Percentiles rank a stretch among this genome's conserved stretches.
Conservation (phyloP, 2,888 invertebrate genomes). For the Lepidocyrtinus sp. region DNA sequence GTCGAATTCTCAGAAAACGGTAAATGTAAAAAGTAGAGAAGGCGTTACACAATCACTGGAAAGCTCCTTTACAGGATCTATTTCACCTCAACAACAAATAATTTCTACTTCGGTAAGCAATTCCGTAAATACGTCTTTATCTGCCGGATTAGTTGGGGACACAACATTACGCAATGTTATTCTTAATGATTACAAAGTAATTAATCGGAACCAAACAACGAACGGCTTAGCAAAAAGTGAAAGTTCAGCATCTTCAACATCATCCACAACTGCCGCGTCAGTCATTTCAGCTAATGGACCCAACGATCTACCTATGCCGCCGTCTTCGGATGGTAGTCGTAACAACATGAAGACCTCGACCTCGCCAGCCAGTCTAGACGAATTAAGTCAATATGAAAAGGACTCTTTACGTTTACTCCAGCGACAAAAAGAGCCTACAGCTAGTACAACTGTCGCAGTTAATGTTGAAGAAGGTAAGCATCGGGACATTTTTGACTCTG, state of each 20-base stretch:
- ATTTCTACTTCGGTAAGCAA: neutral
- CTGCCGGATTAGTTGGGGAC: neutral
- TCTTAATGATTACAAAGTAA: neutral
- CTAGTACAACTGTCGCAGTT: neutral
- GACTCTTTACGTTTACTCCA: neutral
- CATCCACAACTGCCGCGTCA: constrained; percentile 27
- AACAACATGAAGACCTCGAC: neutral
- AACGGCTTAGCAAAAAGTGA: too few species aligned
- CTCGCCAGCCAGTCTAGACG: neutral
- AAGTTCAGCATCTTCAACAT: constrained; percentile 25
- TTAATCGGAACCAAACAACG: neutral
- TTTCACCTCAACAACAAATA: neutral
- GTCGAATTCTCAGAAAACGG: neutral
- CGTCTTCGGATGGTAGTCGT: neutral
- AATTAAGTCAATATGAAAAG: neutral
- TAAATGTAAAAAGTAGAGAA: neutral
- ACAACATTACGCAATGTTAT: neutral
- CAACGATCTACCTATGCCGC: constrained; percentile 11
- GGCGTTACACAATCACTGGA: neutral
- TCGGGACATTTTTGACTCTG: neutral
- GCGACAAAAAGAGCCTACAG: neutral
- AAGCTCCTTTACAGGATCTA: neutral
- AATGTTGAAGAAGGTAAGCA: neutral
- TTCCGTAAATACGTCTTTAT: neutral
- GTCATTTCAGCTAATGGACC: constrained; percentile 3